phyloP scores from a whole-genome alignment of 2,888 invertebrate genomes.

The Cremastinae sp. region DNA sequence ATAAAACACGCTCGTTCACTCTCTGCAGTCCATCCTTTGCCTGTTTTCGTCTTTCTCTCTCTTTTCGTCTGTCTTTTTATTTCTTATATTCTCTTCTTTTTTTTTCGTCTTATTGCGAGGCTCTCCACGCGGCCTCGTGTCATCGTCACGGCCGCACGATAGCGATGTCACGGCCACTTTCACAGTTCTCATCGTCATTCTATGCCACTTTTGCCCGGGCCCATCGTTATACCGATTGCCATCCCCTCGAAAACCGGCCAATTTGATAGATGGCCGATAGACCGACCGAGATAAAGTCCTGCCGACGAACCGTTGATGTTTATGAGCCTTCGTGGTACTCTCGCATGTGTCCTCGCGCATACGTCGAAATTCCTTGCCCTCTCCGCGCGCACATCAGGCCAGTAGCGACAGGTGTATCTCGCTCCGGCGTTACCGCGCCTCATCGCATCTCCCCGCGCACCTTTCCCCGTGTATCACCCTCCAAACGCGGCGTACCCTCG shows the following conservation, averaged over 20 bases:
- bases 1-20: conserved; percentile 51
- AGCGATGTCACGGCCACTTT: conserved; percentile 70
- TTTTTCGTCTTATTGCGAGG: no score
- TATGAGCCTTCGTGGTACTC: conserved; percentile 18
- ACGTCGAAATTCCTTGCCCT: conserved; percentile 16
- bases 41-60: conserved; percentile 33
- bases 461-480: conserved; percentile 9
- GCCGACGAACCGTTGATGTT: conserved; percentile 43
- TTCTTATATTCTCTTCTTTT: neutral
- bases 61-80: conserved; percentile 26
- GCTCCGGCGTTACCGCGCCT: conserved; percentile 43
- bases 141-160: conserved; percentile 64
- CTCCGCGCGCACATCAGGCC: conserved; percentile 17
- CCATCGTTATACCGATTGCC: no score
- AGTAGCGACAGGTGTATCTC: conserved; percentile 56
- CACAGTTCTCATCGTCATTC: conserved; percentile 54
- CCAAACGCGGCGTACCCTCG: conserved; percentile 14
- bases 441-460: conserved; percentile 22
- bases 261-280: conserved; percentile 75
- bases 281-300: conserved; percentile 65
- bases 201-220: conserved; percentile 4
- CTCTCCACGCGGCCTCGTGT: conserved; percentile 30
- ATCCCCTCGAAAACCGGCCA: conserved; percentile 60
- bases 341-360: neutral
- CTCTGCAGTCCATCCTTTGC: conserved; percentile 28